phyloP scores from a whole-genome alignment of 2,888 invertebrate genomes.

The Germaria angustata region DNA sequence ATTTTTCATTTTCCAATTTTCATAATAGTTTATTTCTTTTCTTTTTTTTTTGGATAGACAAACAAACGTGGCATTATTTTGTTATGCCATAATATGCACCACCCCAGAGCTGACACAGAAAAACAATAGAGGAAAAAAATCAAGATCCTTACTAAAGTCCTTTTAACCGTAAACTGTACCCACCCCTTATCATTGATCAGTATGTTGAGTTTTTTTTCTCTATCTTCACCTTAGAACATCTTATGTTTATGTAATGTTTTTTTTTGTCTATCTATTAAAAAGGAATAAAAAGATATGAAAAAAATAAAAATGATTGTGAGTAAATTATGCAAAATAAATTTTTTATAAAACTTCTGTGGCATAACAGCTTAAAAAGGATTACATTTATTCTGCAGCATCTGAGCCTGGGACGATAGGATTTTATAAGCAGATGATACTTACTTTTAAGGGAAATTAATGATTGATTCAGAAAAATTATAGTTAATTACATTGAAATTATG shows the following conservation, averaged over 20 bases:
- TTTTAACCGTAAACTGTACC: slow-evolving; percentile 52
- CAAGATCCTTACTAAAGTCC: slow-evolving; percentile 58
- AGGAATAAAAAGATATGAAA: not conserved
- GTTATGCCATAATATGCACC: slow-evolving; percentile 49
- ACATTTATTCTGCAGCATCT: not conserved
- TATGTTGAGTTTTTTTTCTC: slow-evolving; percentile 27
- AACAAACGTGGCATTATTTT: slow-evolving; percentile 47
- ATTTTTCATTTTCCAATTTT: slow-evolving; percentile 16
- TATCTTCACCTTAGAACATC: slow-evolving; percentile 61
- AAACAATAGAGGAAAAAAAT: slow-evolving; percentile 36
- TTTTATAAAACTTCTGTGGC: not conserved
- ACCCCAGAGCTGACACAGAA: slow-evolving; percentile 47
- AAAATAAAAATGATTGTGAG: slow-evolving; percentile 1
- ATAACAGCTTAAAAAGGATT: slow-evolving; percentile 41
- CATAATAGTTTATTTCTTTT: not conserved
- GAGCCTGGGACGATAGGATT: not conserved
- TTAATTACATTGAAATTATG: not conserved
- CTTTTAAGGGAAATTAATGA: not conserved
- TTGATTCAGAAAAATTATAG: not conserved
- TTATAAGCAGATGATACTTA: slow-evolving; percentile 40
- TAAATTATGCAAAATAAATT: slow-evolving; percentile 58
- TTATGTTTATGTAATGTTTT: slow-evolving; percentile 48
- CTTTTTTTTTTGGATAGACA: slow-evolving; percentile 19
- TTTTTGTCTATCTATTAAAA: slow-evolving; percentile 36
- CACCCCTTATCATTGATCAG: slow-evolving; percentile 45